Base-by-base conservation (phyloP, 1,140 invertebrate genomes). In the Pararge aegeria region DNA sequence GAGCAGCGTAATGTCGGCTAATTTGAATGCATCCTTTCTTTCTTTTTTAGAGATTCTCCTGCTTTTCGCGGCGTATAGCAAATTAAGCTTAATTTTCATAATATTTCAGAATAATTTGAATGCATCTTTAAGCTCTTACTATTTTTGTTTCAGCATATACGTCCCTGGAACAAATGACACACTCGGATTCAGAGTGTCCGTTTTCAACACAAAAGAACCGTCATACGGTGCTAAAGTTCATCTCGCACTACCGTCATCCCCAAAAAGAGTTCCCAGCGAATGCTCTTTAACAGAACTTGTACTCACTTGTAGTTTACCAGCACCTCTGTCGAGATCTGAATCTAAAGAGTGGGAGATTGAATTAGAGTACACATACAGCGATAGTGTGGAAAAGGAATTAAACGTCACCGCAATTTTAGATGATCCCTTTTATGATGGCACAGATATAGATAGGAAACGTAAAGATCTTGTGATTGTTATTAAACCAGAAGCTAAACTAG, bases 131-230 rank as follows among this genome's bases (percentile, higher is more conserved):
- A 30, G n/a, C 4, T 3, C 10, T 34, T 2, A 40, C 16, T 37
- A 15, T 40, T 40, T 18, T 5, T 6, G 12, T 80, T 79, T 34
- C 68, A 87, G 83, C 19, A 69, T 74, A 9, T 87, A 84, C 42
- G 55, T 81, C 48, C 86, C 86, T 27, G 86, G 84, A 3, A 53
- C 66, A 0, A 56, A 73, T 1, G 61, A 67, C 15, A 76, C 50
- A 19, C 52, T 86, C 5, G 83, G 84, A 0, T 69, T 73, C n/a
- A 74, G 55, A 57, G 46, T 87, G 1, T 73, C 52, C 5, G 66
- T 89, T 3, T 7, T 75, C 0, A 89, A 89, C 40, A 66, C 55
- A 54, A 78, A 78, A 42, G 86, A 89, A 68, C 81, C 86, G 19
- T 80, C 81, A 0, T 89, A 83, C 34, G 84, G 80, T 10, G 77